phyloP scores from a whole-genome alignment of 2,113 vertebrate species.

The Tringa solitaria region DNA sequence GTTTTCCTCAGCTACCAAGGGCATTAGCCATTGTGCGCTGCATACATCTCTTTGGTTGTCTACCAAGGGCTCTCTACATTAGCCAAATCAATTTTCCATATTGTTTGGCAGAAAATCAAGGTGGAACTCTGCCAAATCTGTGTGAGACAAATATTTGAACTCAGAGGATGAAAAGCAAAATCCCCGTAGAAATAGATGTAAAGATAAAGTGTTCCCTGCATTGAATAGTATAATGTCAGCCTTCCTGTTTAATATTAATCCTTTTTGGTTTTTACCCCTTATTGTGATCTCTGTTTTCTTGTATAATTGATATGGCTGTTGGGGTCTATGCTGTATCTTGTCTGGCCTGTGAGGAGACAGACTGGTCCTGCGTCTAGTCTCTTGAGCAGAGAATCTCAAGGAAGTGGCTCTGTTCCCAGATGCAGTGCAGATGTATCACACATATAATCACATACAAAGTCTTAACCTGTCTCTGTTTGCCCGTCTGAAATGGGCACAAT shows the following conservation, averaged over 20 bases:
- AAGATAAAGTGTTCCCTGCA: background rate
- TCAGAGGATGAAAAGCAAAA: background rate
- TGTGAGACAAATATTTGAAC: background rate
- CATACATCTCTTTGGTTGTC: background rate
- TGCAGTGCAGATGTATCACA: background rate
- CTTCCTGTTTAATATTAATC: background rate
- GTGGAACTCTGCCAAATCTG: background rate
- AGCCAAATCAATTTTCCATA: background rate
- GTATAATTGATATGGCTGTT: background rate
- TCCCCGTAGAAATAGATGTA: background rate
- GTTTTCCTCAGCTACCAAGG: background rate
- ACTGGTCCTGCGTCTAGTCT: background rate
- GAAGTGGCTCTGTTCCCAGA: background rate
- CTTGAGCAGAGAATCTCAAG: background rate
- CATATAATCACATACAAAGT: background rate
- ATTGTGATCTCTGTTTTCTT: background rate
- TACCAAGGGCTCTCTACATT: background rate
- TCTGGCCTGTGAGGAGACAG: background rate
- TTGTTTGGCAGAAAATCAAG: background rate
- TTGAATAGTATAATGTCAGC: background rate
- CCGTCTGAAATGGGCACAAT: background rate
- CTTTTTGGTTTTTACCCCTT: accelerated
- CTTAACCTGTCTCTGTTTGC: background rate
- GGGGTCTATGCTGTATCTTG: background rate
- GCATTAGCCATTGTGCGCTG: background rate